These are phyloP conservation scores for Cossypha dichroa DNA, from an alignment of 2,797 vertebrate genomes.

Conservation along the genomic window DNA sequence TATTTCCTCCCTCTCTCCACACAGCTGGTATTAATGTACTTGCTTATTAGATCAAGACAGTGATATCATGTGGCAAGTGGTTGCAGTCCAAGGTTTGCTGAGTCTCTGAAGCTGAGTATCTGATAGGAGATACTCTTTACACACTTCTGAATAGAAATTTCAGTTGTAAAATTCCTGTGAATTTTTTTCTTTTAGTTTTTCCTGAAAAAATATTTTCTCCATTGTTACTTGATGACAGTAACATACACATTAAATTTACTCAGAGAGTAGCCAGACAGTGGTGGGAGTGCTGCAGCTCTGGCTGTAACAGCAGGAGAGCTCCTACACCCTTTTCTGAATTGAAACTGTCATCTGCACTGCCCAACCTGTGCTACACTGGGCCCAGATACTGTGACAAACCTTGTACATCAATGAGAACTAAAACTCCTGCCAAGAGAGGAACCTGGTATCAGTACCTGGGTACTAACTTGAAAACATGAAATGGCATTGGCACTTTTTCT, in stretches of 20 bases:
- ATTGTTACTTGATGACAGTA: neutral
- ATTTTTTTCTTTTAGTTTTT: neutral
- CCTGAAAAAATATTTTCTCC: neutral
- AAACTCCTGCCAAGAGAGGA: neutral
- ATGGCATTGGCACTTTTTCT: neutral
- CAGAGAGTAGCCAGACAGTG: neutral
- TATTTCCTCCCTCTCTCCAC: slow-evolving; percentile 12
- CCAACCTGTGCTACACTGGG: neutral
- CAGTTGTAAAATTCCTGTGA: neutral
- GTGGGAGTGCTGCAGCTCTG: neutral
- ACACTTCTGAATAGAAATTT: neutral
- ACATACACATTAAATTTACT: neutral
- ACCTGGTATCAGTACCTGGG: neutral
- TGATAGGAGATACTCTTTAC: neutral
- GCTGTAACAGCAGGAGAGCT: neutral
- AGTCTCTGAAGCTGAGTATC: neutral
- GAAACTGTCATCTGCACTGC: neutral
- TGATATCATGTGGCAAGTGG: neutral
- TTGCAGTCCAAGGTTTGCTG: neutral
- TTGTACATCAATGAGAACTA: neutral
- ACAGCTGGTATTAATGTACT: slow-evolving; percentile 46
- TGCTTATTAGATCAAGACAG: slow-evolving; percentile 33
- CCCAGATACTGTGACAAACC: neutral
- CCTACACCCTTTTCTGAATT: neutral
- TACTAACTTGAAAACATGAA: neutral